Conservation (phyloP, 2,797 vertebrate species). For the Bovichtus diacanthus region DNA sequence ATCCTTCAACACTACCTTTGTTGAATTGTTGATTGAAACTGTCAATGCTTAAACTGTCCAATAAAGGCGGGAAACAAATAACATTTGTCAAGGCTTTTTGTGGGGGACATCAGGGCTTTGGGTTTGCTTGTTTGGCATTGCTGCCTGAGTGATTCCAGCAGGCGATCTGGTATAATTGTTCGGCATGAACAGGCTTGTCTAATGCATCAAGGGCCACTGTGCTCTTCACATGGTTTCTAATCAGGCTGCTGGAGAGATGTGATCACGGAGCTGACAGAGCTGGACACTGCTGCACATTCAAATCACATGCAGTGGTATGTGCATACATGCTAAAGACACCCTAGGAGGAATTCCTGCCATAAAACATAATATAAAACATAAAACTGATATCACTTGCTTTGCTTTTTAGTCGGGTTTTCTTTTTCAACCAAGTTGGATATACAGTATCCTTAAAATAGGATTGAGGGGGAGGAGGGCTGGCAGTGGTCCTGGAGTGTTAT, state of each 20-base stretch:
- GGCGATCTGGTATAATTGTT: slow-evolving; percentile 55
- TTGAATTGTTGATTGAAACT: no score
- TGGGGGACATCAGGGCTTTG: slow-evolving; percentile 1
- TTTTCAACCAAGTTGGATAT: slow-evolving; percentile 11
- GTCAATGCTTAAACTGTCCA: no score
- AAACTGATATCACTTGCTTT: background rate
- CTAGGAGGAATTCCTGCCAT: background rate
- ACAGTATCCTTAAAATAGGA: slow-evolving; percentile 44
- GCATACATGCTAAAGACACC: background rate
- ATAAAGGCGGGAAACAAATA: no score
- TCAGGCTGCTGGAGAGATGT: slow-evolving; percentile 40
- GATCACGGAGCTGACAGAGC: slow-evolving; percentile 20
- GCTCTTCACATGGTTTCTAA: slow-evolving; percentile 46
- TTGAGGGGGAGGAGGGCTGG: slow-evolving; percentile 33
- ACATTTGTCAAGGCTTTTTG: background rate
- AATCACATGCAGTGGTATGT: background rate
- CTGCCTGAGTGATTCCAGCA: slow-evolving; percentile 40
- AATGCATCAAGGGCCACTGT: slow-evolving; percentile 53
- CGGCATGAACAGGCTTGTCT: slow-evolving; percentile 50
- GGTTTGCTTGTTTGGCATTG: slow-evolving; percentile 32
- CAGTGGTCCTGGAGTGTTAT: slow-evolving; percentile 32
- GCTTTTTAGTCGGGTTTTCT: slow-evolving; percentile 2
- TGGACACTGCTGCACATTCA: slow-evolving; percentile 14
- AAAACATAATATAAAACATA: slow-evolving; percentile 4
- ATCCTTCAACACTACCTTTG: background rate